A percentile compares a stretch with the other conserved stretches of the same genome.
Evolutionary conservation across 2,888 invertebrate species (phyloP).

Genomic region (Clepsis dumicolana): DNA sequence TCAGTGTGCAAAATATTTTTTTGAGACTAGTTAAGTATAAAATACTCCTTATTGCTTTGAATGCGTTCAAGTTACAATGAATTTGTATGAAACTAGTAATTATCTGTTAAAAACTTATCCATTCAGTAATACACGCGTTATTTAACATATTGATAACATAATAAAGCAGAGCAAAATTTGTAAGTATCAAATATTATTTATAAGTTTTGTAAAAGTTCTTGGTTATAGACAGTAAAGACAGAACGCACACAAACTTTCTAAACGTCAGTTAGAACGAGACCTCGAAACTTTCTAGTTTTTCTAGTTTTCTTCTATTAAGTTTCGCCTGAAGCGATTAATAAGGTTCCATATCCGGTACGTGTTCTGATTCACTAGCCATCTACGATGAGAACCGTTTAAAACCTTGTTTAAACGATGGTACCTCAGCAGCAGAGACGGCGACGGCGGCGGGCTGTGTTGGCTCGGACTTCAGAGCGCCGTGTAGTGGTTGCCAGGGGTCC

Average conservation of each 20-base stretch:
- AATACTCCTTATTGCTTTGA: background rate
- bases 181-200: background rate
- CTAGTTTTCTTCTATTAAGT: slow-evolving; percentile 66
- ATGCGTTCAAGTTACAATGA: slow-evolving; percentile 13
- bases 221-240: slow-evolving; percentile 47
- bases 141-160: background rate
- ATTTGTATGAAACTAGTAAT: background rate
- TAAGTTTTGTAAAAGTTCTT: slow-evolving; percentile 47
- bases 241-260: slow-evolving; percentile 76
- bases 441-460: slow-evolving; percentile 73
- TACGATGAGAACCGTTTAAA: slow-evolving; percentile 27
- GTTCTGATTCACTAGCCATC: slow-evolving; percentile 13
- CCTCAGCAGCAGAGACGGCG: slow-evolving; percentile 81
- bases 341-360: slow-evolving; percentile 37
- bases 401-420: slow-evolving; percentile 66
- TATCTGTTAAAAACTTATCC: background rate
- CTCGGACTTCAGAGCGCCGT: slow-evolving; percentile 88
- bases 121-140: background rate
- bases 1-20: background rate
- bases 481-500: slow-evolving; percentile 95
- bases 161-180: background rate
- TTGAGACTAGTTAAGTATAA: background rate
- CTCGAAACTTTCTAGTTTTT: slow-evolving; percentile 81
- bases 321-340: slow-evolving; percentile 39
- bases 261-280: slow-evolving; percentile 70